Conservation (phyloP, 2,888 invertebrate genomes). For the Anthophora plumipes region DNA sequence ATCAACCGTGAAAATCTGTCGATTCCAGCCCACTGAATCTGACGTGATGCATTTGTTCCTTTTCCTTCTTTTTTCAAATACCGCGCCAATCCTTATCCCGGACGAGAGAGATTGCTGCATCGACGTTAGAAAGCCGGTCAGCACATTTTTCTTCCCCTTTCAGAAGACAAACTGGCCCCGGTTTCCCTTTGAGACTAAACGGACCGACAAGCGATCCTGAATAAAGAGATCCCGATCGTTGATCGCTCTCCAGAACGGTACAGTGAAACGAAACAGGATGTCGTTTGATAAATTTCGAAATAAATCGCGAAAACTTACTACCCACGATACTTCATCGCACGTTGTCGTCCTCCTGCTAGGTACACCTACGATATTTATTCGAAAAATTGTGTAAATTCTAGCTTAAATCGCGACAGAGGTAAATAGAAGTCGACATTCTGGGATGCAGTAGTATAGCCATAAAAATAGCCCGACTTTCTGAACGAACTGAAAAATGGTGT, state of each 20-base stretch:
- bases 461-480: not conserved
- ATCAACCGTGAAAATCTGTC: constrained; percentile 21
- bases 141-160: constrained; percentile 15
- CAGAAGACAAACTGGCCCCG: constrained; percentile 12
- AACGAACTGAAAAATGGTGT: not conserved
- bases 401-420: not conserved
- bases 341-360: not conserved
- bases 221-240: constrained; percentile 25
- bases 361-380: not conserved
- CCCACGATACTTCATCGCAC: not conserved
- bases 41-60: not conserved
- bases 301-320: not conserved
- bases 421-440: no score
- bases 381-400: not conserved
- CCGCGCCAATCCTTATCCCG: not conserved
- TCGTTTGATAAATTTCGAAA: constrained; percentile 16
- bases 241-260: not conserved
- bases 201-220: constrained; percentile 1
- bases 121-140: not conserved
- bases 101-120: not conserved
- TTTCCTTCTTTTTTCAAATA: not conserved
- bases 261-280: not conserved
- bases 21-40: not conserved
- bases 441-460: not conserved
- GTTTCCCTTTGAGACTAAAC: constrained; percentile 6